A percentile compares a stretch with the other conserved stretches of the same genome.
Conservation (phyloP, 2,888 invertebrate species). For the Conistra vaccinii region DNA sequence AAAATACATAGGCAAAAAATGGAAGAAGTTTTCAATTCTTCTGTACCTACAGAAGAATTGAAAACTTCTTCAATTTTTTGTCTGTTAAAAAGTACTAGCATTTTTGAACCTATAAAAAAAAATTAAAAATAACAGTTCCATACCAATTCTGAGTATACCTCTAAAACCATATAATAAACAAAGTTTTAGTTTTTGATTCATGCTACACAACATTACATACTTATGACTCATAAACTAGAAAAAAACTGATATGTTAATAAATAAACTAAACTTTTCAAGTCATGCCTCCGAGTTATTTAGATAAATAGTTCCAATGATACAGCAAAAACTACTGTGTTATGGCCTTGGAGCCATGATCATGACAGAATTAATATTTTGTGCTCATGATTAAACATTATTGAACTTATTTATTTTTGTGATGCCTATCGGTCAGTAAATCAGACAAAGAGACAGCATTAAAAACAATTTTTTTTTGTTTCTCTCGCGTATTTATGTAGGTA, state of each 20-base stretch:
- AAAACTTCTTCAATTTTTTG: no score
- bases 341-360: slow-evolving; percentile 30
- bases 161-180: not conserved
- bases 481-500: not conserved
- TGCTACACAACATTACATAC: slow-evolving; percentile 1
- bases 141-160: not conserved
- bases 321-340: slow-evolving; percentile 34
- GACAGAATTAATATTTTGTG: slow-evolving; percentile 38
- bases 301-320: slow-evolving; percentile 18
- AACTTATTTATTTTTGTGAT: slow-evolving; percentile 17
- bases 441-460: not conserved
- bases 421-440: not conserved
- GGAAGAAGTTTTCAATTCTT: no score
- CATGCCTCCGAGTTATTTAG: slow-evolving; percentile 8
- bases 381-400: slow-evolving; percentile 28
- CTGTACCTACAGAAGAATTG: no score
- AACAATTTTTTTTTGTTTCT: not conserved
- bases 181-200: slow-evolving; percentile 5
- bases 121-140: not conserved
- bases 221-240: slow-evolving; percentile 12
- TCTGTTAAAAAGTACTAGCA: not conserved
- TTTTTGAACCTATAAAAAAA: no score
- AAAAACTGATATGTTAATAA: slow-evolving; percentile 20
- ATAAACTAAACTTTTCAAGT: slow-evolving; percentile 28
- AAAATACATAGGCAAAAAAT: no score